Conservation (phyloP, 2,113 vertebrate species). For the Xenotilapia longispinis region DNA sequence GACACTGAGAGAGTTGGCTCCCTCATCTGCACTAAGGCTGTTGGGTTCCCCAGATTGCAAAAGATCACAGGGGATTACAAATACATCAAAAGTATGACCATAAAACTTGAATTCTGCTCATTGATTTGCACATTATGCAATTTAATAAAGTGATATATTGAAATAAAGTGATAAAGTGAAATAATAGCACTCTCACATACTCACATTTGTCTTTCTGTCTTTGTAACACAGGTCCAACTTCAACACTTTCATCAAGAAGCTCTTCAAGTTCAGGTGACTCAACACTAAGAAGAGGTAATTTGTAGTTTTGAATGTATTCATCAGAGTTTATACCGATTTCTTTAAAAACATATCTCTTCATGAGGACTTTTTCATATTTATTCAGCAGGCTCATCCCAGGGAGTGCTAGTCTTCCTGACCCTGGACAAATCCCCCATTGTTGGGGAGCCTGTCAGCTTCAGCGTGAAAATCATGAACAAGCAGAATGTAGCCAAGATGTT, state of each 20-base stretch:
- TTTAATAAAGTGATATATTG: not conserved
- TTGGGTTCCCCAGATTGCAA: slow-evolving; percentile 20
- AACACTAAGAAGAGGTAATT: slow-evolving; percentile 21
- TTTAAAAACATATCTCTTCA: not conserved
- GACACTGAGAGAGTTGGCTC: slow-evolving; percentile 63
- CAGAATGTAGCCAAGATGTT: slow-evolving; percentile 24
- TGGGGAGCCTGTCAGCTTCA: slow-evolving; percentile 54
- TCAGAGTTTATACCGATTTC: rapidly evolving
- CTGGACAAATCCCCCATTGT: slow-evolving; percentile 48
- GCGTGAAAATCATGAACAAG: slow-evolving; percentile 55
- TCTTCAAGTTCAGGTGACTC: slow-evolving; percentile 18
- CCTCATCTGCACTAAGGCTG: slow-evolving; percentile 67
- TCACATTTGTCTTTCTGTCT: not conserved
- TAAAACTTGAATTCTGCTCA: not conserved
- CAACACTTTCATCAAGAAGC: slow-evolving; percentile 23
- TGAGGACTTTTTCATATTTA: not conserved
- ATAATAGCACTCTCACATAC: not conserved
- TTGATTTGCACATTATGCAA: not conserved
- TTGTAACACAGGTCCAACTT: slow-evolving; percentile 10
- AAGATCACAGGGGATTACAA: slow-evolving; percentile 71
- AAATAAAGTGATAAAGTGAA: not conserved
- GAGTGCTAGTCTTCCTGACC: slow-evolving; percentile 31
- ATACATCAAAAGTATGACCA: slow-evolving; percentile 30
- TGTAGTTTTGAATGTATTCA: not conserved
- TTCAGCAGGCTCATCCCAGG: not conserved